Percentiles rank a stretch among this genome's conserved stretches.
Conservation (phyloP, 2,888 invertebrate genomes). For the Chalcosyrphus nemorum region DNA sequence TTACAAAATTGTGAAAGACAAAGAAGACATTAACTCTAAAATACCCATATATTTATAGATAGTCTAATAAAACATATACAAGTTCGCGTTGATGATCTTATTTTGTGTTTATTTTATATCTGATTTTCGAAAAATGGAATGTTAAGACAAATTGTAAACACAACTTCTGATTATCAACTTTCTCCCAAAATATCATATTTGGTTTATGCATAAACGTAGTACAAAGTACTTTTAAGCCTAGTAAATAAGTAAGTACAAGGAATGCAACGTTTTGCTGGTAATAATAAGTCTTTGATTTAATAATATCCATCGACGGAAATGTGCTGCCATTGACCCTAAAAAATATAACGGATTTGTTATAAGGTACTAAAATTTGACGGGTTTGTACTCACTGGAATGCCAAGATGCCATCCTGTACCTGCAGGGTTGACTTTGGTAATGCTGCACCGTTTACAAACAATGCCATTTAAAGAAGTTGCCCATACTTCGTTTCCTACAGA, state of each 20-base stretch:
- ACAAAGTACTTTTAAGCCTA: not conserved
- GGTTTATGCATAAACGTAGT: no score
- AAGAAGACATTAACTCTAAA: no score
- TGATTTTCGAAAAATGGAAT: no score
- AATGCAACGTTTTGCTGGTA: not conserved
- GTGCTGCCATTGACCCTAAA: slow-evolving; percentile 84
- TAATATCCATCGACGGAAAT: slow-evolving; percentile 79
- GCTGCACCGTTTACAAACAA: slow-evolving; percentile 88
- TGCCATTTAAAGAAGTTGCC: slow-evolving; percentile 88
- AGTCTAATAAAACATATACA: no score
- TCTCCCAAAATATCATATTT: no score
- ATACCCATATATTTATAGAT: no score
- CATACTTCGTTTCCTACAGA: slow-evolving; percentile 90
- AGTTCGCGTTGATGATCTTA: no score
- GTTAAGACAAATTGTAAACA: no score
- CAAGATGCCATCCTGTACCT: slow-evolving; percentile 90
- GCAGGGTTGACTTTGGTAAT: slow-evolving; percentile 88
- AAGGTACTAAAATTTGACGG: slow-evolving; percentile 8
- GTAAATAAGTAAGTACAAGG: not conserved
- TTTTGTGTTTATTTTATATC: no score
- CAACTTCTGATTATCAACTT: no score
- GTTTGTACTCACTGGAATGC: slow-evolving; percentile 82
- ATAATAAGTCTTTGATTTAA: slow-evolving; percentile 18
- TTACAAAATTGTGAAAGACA: no score
- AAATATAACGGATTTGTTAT: slow-evolving; percentile 72